Percentiles rank a stretch among this genome's conserved stretches.
Conservation (phyloP, 2,888 invertebrate genomes). For the Pegoplata infirma region DNA sequence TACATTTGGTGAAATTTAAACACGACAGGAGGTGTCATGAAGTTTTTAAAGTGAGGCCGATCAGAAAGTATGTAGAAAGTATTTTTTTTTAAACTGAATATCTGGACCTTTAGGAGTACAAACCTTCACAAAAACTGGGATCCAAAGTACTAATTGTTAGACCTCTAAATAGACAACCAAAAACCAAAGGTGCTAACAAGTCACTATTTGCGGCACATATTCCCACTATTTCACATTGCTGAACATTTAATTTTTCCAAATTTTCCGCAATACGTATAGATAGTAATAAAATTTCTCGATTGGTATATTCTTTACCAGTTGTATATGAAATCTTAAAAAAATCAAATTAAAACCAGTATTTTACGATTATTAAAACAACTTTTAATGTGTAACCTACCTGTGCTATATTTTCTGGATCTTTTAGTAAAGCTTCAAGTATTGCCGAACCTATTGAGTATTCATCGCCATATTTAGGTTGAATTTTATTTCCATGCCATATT, state of each 20-base stretch:
- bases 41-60: too few relatives aligned
- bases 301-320: conserved; percentile 25
- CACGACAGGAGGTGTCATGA: too few relatives aligned
- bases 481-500: conserved; percentile 27
- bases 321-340: conserved; percentile 28
- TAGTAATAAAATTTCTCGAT: conserved; percentile 21
- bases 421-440: conserved; percentile 26
- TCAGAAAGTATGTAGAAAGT: too few relatives aligned
- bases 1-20: too few relatives aligned
- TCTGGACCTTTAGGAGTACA: too few relatives aligned
- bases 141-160: conserved; percentile 57
- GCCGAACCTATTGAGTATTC: conserved; percentile 21
- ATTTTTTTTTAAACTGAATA: too few relatives aligned
- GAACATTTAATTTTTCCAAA: conserved; percentile 35
- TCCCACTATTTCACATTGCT: conserved; percentile 62
- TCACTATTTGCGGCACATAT: conserved; percentile 61
- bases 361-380: neutral
- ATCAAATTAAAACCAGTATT: neutral
- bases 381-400: conserved; percentile 64
- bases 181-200: conserved; percentile 58
- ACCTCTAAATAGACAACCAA: conserved; percentile 59
- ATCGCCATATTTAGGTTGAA: neutral
- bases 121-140: conserved; percentile 53
- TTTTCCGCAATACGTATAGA: conserved; percentile 39
- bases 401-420: conserved; percentile 18